These are phyloP conservation scores for Andrena praecox DNA, from an alignment of 2,888 invertebrate species.

Conservation along the genomic window DNA sequence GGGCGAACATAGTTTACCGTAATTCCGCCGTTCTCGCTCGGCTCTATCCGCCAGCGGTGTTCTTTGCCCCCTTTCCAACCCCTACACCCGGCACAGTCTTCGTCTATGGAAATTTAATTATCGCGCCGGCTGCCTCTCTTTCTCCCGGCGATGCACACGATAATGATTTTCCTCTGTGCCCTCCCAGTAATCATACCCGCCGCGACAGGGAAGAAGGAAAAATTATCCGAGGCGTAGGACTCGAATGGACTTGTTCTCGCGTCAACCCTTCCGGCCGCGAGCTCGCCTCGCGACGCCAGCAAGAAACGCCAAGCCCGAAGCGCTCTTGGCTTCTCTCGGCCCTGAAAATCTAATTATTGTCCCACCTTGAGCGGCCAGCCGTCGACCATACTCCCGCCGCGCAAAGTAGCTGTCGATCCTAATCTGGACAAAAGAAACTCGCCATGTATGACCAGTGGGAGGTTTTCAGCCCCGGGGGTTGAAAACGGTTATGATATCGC, in stretches of 20 bases:
- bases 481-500: not conserved
- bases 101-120: constrained; percentile 80
- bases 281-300: constrained; percentile 16
- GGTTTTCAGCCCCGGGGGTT: not conserved
- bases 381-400: constrained; percentile 36
- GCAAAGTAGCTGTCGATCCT: constrained; percentile 53
- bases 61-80: constrained; percentile 33
- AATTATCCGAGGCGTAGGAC: not conserved
- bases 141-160: constrained; percentile 62
- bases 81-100: constrained; percentile 59
- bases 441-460: not conserved
- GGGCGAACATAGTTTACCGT: constrained; percentile 55
- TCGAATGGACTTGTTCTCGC: constrained; percentile 23
- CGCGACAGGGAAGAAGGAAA: not conserved
- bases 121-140: constrained; percentile 67
- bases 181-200: constrained; percentile 54
- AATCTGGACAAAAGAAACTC: constrained; percentile 58
- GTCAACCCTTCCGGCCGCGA: not conserved
- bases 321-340: constrained; percentile 63
- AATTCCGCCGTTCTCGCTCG: constrained; percentile 46
- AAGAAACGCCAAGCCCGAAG: constrained; percentile 60
- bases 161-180: constrained; percentile 66
- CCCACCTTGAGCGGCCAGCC: constrained; percentile 52
- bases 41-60: constrained; percentile 29
- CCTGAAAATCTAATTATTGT: constrained; percentile 71